These are phyloP conservation scores for Octodonta nipae DNA, from an alignment of 2,888 invertebrate species.

Conservation along the genomic window DNA sequence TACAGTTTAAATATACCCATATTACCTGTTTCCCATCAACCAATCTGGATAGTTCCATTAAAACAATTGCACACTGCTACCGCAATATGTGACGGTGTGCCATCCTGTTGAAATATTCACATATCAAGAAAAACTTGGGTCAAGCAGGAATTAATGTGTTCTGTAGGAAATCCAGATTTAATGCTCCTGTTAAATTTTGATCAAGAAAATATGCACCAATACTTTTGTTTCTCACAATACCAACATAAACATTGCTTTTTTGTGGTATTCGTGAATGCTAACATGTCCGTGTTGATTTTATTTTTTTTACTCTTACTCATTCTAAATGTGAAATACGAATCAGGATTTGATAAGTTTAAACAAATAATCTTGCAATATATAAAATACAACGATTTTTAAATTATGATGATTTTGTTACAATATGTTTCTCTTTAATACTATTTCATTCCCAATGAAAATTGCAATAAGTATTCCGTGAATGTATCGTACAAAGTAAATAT, in stretches of 20 bases:
- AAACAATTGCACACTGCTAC: conserved; percentile 4
- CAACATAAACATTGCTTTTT: background rate
- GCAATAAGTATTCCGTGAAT: too few relatives aligned
- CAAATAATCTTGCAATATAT: too few relatives aligned
- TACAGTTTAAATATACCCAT: too few relatives aligned
- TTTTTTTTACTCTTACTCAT: too few relatives aligned
- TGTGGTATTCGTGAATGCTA: background rate
- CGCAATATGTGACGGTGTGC: conserved; percentile 4
- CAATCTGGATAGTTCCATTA: conserved; percentile 4
- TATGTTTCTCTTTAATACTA: too few relatives aligned
- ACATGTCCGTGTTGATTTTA: too few relatives aligned
- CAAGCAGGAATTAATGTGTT: conserved; percentile 5
- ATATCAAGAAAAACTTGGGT: conserved; percentile 4
- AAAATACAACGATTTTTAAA: too few relatives aligned
- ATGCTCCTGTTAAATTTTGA: conserved; percentile 4
- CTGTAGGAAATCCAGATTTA: conserved; percentile 5
- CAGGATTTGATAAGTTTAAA: too few relatives aligned
- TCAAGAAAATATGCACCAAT: background rate
- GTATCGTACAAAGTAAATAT: too few relatives aligned
- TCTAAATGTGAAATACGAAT: too few relatives aligned
- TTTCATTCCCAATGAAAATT: too few relatives aligned
- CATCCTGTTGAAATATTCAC: conserved; percentile 5
- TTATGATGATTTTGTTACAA: too few relatives aligned
- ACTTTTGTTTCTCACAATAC: background rate
- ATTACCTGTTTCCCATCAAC: conserved; percentile 4